Base-by-base conservation (phyloP, 2,797 vertebrate species). In the Aldrovandia affinis region DNA sequence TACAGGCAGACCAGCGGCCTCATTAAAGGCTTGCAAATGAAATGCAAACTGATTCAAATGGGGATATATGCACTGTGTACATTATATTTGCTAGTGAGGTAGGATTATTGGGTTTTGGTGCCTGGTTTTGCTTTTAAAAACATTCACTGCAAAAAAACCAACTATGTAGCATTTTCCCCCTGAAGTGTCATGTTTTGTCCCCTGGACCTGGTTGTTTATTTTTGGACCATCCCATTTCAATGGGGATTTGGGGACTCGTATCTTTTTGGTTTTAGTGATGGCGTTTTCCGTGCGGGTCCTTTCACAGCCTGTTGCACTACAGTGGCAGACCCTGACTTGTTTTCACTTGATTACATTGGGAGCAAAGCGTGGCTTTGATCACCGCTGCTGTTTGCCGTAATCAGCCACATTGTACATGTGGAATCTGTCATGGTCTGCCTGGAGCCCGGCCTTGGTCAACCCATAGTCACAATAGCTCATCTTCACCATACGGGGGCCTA, bases 361-460 rank as follows among this genome's bases (percentile, higher is more conserved):
- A 57, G 83, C 70, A 57, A 59, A 18, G n/a, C 75, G 3, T 33
- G 80, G 57, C 85, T 91, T 90, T 89, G 90, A 89, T 91, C 89
- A 86, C 78, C 57, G 4, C 33, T 77, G 59, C 65, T 84, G 86
- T 87, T 84, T 55, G 65, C 79, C 10, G 47, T 83, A 86, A 86
- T 86, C 82, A 84, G 82, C 68, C 6, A 47, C 57, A 84, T 85
- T 86, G 85, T 88, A 86, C 44, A 75, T 85, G 65, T 47, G 25
- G 70, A 78, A 83, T 63, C 83, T 85, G 82, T 87, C 85, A 88
- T 33, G 73, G 14, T 84, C 52, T 59, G 44, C 83, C 79, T 55
- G 42, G 82, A 59, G 63, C 59, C 39, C 55, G 82, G 54, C 33
- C 47, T 82, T 12, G n/a, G 78, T 86, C 68, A 52, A 79, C 75